Base-by-base conservation (phyloP, 2,888 invertebrate genomes). In the Trichopoda pennipes region DNA sequence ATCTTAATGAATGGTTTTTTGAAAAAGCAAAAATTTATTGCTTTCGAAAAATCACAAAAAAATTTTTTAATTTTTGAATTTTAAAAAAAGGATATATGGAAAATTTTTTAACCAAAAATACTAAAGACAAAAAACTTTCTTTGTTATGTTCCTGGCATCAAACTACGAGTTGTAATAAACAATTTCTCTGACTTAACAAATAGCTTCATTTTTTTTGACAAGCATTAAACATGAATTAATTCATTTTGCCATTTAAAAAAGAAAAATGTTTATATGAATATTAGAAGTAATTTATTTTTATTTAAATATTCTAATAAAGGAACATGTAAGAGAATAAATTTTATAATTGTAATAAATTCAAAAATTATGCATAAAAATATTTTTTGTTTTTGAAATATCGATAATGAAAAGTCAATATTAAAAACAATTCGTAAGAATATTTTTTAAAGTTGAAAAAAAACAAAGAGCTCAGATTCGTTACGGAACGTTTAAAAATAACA, bases 401-500 rank as follows among this genome's bases (percentile, higher is more conserved):
- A 28, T 63, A 64, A 56, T 42, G 63, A 32, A 51, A 72, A 58
- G 51, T 58, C 32, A 66, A 58, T 64, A 69, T 49, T 0, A 35
- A 7, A 47, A 35, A 42, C 28, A 53, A 35, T 73, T n/a, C 42
- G 8, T n/a, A 2, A 14, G 9, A 28, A 60, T 23, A 38, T 42
- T 35, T 23, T 14, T 16, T 9, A 0, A 17, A 55, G 17, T 1
- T 17, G 19, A 35, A n/a, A 21, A 3, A 9, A 28, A 76, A 6
- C 2, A 76, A 55, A 55, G 70, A 72, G 32, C 32, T 44, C 56
- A 58, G 44, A 81, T 81, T 81, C 32, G 81, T 58, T 69, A 81
- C 63, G 77, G 42, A 51, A 64, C 42, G 69, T 12, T 12, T 69
- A 17, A 14, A 58, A 35, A 14, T 23, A 60, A 44, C 44, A 47